Evolutionary conservation across 2,797 vertebrate genomes (phyloP).

Genomic region (Cetoscarus ocellatus): DNA sequence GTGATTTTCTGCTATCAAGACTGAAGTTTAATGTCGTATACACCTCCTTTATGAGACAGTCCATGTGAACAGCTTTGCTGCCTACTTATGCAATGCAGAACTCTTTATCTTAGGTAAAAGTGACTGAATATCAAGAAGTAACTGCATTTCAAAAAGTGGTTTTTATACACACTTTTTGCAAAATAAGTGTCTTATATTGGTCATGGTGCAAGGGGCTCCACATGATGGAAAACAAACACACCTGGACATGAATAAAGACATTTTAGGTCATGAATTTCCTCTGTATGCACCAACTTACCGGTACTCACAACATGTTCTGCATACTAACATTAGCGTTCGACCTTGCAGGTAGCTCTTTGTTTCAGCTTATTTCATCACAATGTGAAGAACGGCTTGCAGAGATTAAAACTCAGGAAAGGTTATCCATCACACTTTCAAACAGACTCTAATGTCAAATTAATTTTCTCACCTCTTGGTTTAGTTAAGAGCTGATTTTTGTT

Average conservation of each 20-base stretch:
- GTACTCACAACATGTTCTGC: neutral
- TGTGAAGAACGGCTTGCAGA: neutral
- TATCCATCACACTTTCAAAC: neutral
- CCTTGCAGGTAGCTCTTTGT: conserved; percentile 14
- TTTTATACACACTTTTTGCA: no score
- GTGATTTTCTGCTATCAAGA: no score
- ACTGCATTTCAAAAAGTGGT: no score
- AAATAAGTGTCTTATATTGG: no score
- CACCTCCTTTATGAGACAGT: no score
- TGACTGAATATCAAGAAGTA: no score
- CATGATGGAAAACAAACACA: no score
- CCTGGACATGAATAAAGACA: neutral
- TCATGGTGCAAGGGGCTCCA: no score
- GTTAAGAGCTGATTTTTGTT: neutral
- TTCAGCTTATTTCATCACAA: conserved; percentile 49
- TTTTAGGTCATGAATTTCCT: neutral
- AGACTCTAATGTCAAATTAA: neutral
- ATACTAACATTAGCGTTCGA: conserved; percentile 1
- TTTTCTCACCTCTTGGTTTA: neutral
- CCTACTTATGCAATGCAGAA: no score
- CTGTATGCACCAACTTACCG: conserved; percentile 9
- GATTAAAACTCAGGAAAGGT: conserved; percentile 3
- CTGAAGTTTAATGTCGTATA: no score
- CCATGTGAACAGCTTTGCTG: no score
- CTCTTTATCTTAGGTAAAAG: no score